These are phyloP conservation scores for Xenentodon cancila DNA, from an alignment of 2,797 vertebrate species.

Conservation along the genomic window DNA sequence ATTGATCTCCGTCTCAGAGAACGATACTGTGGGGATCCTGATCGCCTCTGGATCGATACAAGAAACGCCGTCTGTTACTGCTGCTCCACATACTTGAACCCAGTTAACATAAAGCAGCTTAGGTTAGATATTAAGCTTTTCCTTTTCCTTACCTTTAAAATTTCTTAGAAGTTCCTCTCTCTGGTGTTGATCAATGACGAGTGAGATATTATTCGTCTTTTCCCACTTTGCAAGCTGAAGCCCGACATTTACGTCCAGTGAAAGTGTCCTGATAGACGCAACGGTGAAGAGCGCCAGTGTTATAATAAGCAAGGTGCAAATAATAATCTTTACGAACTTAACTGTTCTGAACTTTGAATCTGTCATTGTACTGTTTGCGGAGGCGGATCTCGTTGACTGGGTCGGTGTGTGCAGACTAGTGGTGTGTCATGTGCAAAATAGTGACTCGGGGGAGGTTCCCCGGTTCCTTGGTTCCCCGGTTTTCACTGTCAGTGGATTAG, in stretches of 20 bases:
- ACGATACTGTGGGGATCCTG: constrained; percentile 90
- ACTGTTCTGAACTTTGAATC: constrained; percentile 35
- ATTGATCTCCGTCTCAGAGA: constrained; percentile 79
- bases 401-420: not conserved
- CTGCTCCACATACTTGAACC: not conserved
- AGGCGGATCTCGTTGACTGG: not conserved
- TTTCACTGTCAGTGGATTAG: no score
- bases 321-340: constrained; percentile 59
- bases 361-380: constrained; percentile 51
- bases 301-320: constrained; percentile 29
- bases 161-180: constrained; percentile 73
- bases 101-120: no score
- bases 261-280: constrained; percentile 70
- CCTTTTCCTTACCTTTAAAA: constrained; percentile 82
- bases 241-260: constrained; percentile 75
- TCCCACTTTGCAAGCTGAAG: constrained; percentile 79
- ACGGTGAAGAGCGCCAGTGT: constrained; percentile 46
- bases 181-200: constrained; percentile 63
- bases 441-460: no score
- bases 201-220: constrained; percentile 57
- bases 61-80: not conserved
- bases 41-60: constrained; percentile 83
- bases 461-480: no score
- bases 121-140: not conserved
- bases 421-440: no score